Percentiles rank a stretch among this genome's conserved stretches.
phyloP scores from a whole-genome alignment of 2,797 vertebrate species.

The Hydrocynus forskahlii region DNA sequence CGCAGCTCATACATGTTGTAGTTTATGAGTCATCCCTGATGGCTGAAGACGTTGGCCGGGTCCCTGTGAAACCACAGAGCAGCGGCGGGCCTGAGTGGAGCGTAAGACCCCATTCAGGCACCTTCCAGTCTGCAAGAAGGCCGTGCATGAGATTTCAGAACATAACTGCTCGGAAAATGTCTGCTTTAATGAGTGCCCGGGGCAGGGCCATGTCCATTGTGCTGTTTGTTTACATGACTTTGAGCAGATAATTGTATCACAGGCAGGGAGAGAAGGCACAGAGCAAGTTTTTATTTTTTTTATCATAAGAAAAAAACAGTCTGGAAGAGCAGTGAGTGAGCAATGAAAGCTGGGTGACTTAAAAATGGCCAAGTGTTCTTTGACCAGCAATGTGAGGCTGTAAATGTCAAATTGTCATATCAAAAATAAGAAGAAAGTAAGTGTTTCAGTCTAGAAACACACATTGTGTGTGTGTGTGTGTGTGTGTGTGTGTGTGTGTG shows the following conservation, averaged over 20 bases:
- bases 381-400: neutral
- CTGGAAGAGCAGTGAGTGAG: slow-evolving; percentile 73
- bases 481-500: no score
- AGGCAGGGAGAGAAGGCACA: slow-evolving; percentile 58
- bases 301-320: slow-evolving; percentile 72
- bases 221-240: slow-evolving; percentile 78
- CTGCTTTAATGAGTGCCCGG: slow-evolving; percentile 56
- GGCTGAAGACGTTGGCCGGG: slow-evolving; percentile 32
- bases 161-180: slow-evolving; percentile 61
- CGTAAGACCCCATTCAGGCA: slow-evolving; percentile 46
- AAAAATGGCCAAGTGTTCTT: slow-evolving; percentile 24
- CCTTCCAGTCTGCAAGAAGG: slow-evolving; percentile 56
- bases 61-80: slow-evolving; percentile 22
- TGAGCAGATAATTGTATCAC: slow-evolving; percentile 78
- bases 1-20: neutral
- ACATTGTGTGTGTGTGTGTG: neutral
- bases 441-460: neutral
- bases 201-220: slow-evolving; percentile 53
- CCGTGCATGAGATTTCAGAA: slow-evolving; percentile 50
- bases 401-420: neutral
- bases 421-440: neutral
- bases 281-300: slow-evolving; percentile 64
- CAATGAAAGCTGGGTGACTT: slow-evolving; percentile 36
- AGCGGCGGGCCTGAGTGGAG: slow-evolving; percentile 10
- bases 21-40: slow-evolving; percentile 38